Evolutionary conservation across 2,888 invertebrate species (phyloP).

Genomic region (Chrysomela aeneicollis): DNA sequence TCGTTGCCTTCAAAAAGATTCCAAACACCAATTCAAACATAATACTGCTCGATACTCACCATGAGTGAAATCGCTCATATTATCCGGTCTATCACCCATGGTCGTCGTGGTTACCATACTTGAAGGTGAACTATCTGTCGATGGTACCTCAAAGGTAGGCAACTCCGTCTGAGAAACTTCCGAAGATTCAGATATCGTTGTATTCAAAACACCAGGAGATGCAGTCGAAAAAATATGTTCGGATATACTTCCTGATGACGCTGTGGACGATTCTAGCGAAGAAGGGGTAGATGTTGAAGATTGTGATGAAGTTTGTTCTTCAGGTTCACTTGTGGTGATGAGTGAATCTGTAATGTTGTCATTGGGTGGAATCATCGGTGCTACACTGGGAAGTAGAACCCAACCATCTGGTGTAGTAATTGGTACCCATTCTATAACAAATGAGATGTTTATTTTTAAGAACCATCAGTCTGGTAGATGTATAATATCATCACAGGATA

Average conservation of each 20-base stretch:
- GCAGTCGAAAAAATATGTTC: conserved; percentile 30
- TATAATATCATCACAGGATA: too few species aligned
- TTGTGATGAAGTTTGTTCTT: conserved; percentile 39
- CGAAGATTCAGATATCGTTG: conserved; percentile 13
- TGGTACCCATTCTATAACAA: conserved; percentile 65
- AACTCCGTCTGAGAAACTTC: conserved; percentile 6
- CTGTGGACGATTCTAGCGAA: conserved; percentile 44
- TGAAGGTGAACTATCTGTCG: conserved; percentile 23
- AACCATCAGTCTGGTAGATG: too few species aligned
- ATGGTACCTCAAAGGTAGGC: conserved; percentile 19
- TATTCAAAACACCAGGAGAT: conserved; percentile 18
- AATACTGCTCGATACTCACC: conserved; percentile 54
- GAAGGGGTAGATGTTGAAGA: conserved; percentile 47
- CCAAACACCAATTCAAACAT: too few species aligned
- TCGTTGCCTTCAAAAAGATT: too few species aligned
- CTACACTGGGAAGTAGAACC: conserved; percentile 65
- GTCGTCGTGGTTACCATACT: conserved; percentile 17
- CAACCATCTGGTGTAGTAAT: conserved; percentile 73
- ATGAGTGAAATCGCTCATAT: conserved; percentile 60
- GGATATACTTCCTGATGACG: conserved; percentile 17
- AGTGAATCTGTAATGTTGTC: conserved; percentile 39
- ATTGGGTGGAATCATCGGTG: conserved; percentile 26
- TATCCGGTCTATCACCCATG: conserved; percentile 44
- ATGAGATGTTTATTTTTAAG: too few species aligned
- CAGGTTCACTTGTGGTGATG: conserved; percentile 44